A percentile compares a stretch with the other conserved stretches of the same genome.
These are phyloP conservation scores for Dryobotodes eremita DNA, from an alignment of 2,888 invertebrate genomes.

Conservation along the genomic window DNA sequence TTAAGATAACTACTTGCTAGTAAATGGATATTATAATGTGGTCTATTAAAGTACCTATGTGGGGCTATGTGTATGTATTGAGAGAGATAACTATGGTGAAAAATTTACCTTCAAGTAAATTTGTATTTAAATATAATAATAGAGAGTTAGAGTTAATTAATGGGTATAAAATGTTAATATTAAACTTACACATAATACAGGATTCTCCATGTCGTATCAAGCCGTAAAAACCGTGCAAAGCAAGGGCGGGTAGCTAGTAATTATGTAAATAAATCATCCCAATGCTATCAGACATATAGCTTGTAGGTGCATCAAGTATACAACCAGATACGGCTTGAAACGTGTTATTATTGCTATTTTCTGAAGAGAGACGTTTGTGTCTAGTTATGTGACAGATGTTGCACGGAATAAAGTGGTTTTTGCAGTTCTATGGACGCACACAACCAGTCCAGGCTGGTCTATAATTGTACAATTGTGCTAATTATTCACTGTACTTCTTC, in stretches of 20 bases:
- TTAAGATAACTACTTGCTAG: too few relatives aligned
- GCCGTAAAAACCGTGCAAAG: not conserved
- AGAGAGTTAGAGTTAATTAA: not conserved
- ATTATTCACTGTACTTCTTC: constrained; percentile 23
- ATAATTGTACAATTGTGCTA: constrained; percentile 38
- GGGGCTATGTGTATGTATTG: too few relatives aligned
- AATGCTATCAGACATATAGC: not conserved
- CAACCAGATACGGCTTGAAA: not conserved
- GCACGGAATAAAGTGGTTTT: not conserved
- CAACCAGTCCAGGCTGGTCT: not conserved
- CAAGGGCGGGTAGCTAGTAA: not conserved
- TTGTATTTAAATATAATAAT: too few relatives aligned
- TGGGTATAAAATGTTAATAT: not conserved
- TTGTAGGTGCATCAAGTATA: not conserved
- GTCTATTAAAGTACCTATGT: too few relatives aligned
- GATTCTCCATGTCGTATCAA: not conserved
- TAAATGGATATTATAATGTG: too few relatives aligned
- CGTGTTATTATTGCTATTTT: not conserved
- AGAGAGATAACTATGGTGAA: too few relatives aligned
- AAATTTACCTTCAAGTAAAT: too few relatives aligned
- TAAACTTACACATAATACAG: not conserved
- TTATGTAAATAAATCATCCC: not conserved
- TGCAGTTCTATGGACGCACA: not conserved
- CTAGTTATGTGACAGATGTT: too few relatives aligned
- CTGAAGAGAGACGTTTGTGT: not conserved